These are phyloP conservation scores for Scolopax bukidnonensis DNA, from an alignment of 2,797 vertebrate genomes.

Conservation along the genomic window DNA sequence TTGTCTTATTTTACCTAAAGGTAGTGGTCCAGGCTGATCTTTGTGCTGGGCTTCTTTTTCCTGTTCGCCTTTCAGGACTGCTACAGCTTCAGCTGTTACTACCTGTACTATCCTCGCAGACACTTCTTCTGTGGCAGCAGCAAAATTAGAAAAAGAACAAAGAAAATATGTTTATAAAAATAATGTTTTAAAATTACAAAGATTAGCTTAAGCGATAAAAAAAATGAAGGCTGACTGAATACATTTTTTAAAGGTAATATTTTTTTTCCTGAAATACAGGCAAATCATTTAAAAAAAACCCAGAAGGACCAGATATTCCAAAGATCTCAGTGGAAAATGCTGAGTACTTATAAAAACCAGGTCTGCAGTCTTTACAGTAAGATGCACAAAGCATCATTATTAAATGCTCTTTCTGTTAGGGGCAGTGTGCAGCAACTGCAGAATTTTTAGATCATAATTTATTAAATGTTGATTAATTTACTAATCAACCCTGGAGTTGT, in stretches of 20 bases:
- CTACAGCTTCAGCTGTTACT: constrained; percentile 97
- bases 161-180: constrained; percentile 43
- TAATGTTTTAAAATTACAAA: not conserved
- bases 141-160: constrained; percentile 61
- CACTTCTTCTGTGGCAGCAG: constrained; percentile 89
- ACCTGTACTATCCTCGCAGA: constrained; percentile 98
- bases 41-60: constrained; percentile 86
- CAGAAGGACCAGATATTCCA: not conserved
- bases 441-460: not conserved
- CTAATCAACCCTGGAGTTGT: no score
- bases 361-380: not conserved
- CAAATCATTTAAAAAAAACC: not conserved
- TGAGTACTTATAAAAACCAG: not conserved
- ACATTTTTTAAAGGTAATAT: not conserved
- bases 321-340: not conserved
- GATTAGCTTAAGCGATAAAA: not conserved
- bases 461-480: not conserved
- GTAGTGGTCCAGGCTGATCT: constrained; percentile 79
- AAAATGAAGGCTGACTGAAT: not conserved
- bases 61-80: constrained; percentile 95
- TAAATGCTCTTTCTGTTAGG: not conserved
- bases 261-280: not conserved
- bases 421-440: not conserved
- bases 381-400: not conserved
- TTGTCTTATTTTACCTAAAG: constrained; percentile 80